Evolutionary conservation across 2,797 vertebrate genomes (phyloP).

Genomic region (Brachymystax lenok): DNA sequence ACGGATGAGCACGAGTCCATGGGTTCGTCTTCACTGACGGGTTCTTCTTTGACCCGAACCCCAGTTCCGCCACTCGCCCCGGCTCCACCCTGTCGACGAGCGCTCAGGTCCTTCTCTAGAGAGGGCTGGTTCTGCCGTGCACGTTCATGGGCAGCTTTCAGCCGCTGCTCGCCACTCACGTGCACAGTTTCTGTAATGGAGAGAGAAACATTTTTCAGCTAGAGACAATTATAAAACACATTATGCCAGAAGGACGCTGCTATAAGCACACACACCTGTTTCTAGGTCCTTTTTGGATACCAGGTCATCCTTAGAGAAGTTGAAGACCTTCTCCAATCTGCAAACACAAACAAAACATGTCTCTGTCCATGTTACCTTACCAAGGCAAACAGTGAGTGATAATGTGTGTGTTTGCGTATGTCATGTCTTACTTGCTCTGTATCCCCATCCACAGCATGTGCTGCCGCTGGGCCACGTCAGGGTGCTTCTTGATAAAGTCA

Average conservation of each 20-base stretch:
- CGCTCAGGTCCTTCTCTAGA: constrained; percentile 82
- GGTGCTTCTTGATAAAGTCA: constrained; percentile 94
- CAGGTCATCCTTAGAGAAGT: constrained; percentile 88
- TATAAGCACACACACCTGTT: constrained; percentile 71
- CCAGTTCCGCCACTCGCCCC: constrained; percentile 12
- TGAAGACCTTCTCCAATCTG: constrained; percentile 96
- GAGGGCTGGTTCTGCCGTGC: constrained; percentile 78
- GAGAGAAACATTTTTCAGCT: background rate
- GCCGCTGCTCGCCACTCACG: constrained; percentile 86
- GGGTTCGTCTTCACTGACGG: constrained; percentile 78
- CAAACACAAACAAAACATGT: constrained; percentile 30
- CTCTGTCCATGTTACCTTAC: background rate
- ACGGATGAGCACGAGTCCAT: constrained; percentile 81
- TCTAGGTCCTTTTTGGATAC: constrained; percentile 83
- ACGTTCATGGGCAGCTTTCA: constrained; percentile 82
- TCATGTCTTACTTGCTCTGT: constrained; percentile 88
- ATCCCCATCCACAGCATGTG: constrained; percentile 98
- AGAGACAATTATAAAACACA: background rate
- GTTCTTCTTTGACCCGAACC: constrained; percentile 83
- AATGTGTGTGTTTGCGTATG: background rate
- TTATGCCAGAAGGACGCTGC: background rate
- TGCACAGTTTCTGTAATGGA: constrained; percentile 65
- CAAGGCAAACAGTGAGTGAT: background rate
- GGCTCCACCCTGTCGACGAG: constrained; percentile 59
- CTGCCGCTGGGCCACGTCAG: constrained; percentile 94